Evolutionary conservation across 2,888 invertebrate species (phyloP).

Genomic region (Branchipolynoe longqiensis): DNA sequence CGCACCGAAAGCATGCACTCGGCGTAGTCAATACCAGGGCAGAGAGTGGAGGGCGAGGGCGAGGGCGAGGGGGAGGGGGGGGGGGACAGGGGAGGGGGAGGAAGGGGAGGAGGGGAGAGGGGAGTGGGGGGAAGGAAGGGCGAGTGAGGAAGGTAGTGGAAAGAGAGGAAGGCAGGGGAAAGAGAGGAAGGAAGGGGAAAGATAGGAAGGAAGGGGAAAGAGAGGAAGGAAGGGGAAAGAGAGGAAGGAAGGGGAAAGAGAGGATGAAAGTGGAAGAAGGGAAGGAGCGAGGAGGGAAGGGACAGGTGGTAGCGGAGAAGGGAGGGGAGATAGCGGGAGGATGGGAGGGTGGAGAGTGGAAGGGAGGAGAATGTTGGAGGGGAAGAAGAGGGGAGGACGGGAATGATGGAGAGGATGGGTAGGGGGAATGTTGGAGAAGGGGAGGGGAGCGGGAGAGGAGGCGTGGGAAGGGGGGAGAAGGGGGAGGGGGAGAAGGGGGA

Average conservation of each 20-base stretch:
- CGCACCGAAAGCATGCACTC: too few relatives aligned
- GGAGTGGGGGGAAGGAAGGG: neutral
- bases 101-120: neutral
- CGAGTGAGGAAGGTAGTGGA: neutral
- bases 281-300: neutral
- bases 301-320: neutral
- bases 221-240: neutral
- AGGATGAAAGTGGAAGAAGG: neutral
- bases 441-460: neutral
- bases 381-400: neutral
- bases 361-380: neutral
- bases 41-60: neutral
- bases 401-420: neutral
- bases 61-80: neutral
- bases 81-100: neutral
- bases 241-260: neutral
- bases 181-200: neutral
- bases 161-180: neutral
- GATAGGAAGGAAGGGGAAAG: neutral
- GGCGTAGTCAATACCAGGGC: too few relatives aligned
- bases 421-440: neutral
- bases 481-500: constrained; percentile 2
- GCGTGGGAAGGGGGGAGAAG: neutral
- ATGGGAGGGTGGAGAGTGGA: neutral
- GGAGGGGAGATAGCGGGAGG: neutral